Conservation (phyloP, 2,888 invertebrate species). For the Pilophorus perplexus region DNA sequence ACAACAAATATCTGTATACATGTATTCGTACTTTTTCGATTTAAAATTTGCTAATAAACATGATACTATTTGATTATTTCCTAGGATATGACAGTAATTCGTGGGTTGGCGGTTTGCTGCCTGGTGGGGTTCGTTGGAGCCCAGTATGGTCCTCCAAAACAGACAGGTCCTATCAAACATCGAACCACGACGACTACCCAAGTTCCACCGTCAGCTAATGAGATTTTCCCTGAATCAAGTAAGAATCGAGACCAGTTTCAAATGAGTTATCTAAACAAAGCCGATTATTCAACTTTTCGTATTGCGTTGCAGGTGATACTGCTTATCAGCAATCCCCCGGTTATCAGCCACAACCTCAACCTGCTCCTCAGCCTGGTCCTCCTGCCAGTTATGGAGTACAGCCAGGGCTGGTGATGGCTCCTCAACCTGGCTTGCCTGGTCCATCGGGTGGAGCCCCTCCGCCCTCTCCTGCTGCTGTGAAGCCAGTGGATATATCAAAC, state of each 20-base stretch:
- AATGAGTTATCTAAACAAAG: background rate
- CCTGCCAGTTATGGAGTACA: background rate
- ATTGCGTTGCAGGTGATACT: constrained; percentile 14
- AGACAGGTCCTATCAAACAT: constrained; percentile 39
- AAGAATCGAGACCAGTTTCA: background rate
- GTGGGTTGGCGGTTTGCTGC: constrained; percentile 14
- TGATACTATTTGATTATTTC: no score
- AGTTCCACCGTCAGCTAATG: constrained; percentile 50
- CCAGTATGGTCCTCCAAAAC: constrained; percentile 45
- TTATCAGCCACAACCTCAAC: constrained; percentile 22
- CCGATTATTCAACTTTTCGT: background rate
- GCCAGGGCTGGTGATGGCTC: no score
- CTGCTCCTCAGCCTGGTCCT: background rate
- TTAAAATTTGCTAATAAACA: no score
- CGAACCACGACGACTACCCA: constrained; percentile 47
- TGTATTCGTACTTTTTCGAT: no score
- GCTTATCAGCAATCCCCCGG: constrained; percentile 41
- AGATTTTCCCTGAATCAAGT: constrained; percentile 41
- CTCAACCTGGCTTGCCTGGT: no score
- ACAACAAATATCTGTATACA: no score
- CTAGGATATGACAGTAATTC: background rate
- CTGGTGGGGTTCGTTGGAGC: constrained; percentile 21
- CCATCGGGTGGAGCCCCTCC: no score
- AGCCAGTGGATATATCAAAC: constrained; percentile 36
- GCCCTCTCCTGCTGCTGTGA: constrained; percentile 12